Percentiles rank a stretch among this genome's conserved stretches.
Evolutionary conservation across 1,140 invertebrate species (phyloP).

Genomic region (Meteorus sp.): DNA sequence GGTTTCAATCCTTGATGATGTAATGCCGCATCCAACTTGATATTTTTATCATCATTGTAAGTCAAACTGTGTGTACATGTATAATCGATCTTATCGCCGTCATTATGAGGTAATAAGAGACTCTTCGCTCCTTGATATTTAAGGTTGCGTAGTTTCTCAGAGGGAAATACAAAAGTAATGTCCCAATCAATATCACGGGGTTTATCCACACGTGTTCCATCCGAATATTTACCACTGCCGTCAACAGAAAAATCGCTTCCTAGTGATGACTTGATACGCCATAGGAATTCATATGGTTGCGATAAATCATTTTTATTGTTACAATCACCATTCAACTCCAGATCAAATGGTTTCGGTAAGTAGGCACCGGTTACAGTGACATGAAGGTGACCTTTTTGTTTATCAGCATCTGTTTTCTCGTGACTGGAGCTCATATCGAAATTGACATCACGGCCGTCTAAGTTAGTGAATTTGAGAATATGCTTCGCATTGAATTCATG

Average conservation of each 20-base stretch:
- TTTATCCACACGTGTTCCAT: constrained; percentile 39
- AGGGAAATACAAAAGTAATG: constrained; percentile 55
- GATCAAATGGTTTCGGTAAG: constrained; percentile 46
- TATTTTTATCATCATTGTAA: constrained; percentile 62
- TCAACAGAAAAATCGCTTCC: constrained; percentile 42
- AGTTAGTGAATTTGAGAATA: constrained; percentile 45
- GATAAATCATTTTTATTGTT: constrained; percentile 8
- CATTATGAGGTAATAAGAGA: constrained; percentile 32
- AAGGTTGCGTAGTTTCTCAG: constrained; percentile 58
- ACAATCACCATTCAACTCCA: constrained; percentile 25
- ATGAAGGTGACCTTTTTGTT: constrained; percentile 28
- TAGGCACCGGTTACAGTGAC: constrained; percentile 46
- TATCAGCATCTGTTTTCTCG: constrained; percentile 17
- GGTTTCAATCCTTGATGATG: constrained; percentile 31
- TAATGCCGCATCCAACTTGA: constrained; percentile 42
- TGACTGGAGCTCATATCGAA: constrained; percentile 38
- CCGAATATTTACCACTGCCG: constrained; percentile 53
- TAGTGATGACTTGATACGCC: constrained; percentile 37
- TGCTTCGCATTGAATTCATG: constrained; percentile 51
- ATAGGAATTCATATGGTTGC: not conserved
- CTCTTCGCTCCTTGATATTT: constrained; percentile 46
- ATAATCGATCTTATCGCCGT: constrained; percentile 35
- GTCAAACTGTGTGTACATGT: constrained; percentile 41
- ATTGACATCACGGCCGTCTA: constrained; percentile 45
- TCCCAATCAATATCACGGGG: constrained; percentile 50